Evolutionary conservation across 2,113 vertebrate species (phyloP).

Genomic region (Dryoscopus gambensis): DNA sequence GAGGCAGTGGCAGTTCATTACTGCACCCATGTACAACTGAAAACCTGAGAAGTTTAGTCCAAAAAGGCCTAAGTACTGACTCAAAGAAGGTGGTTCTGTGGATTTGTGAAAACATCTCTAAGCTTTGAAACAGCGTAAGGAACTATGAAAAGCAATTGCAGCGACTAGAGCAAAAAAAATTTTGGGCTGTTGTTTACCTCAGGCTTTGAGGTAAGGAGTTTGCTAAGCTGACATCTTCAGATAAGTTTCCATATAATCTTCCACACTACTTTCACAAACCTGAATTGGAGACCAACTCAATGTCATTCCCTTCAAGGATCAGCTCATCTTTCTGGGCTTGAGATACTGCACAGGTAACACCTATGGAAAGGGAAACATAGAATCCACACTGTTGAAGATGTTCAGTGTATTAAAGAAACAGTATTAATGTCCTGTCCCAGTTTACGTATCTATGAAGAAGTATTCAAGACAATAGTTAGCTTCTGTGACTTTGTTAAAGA

Average conservation of each 20-base stretch:
- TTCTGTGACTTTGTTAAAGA: background rate
- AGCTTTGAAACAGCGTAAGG: background rate
- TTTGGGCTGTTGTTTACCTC: background rate
- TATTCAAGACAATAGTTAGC: background rate
- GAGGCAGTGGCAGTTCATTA: background rate
- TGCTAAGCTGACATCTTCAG: background rate
- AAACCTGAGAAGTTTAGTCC: background rate
- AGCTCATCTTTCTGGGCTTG: constrained; percentile 95
- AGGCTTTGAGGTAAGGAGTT: background rate
- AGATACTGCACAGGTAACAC: constrained; percentile 88
- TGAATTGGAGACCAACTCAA: constrained; percentile 97
- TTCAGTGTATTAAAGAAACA: background rate
- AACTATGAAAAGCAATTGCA: background rate
- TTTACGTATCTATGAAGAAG: background rate
- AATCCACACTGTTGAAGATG: background rate
- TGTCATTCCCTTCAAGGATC: constrained; percentile 95
- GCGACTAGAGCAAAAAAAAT: background rate
- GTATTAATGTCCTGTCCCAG: background rate
- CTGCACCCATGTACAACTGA: background rate
- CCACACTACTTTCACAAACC: constrained; percentile 70
- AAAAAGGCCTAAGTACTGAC: background rate
- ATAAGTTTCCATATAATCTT: background rate
- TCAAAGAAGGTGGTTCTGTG: background rate
- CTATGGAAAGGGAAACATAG: constrained; percentile 53
- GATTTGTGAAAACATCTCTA: background rate